Evolutionary conservation across 2,797 vertebrate species (phyloP).

Genomic region (Bucorvus abyssinicus): DNA sequence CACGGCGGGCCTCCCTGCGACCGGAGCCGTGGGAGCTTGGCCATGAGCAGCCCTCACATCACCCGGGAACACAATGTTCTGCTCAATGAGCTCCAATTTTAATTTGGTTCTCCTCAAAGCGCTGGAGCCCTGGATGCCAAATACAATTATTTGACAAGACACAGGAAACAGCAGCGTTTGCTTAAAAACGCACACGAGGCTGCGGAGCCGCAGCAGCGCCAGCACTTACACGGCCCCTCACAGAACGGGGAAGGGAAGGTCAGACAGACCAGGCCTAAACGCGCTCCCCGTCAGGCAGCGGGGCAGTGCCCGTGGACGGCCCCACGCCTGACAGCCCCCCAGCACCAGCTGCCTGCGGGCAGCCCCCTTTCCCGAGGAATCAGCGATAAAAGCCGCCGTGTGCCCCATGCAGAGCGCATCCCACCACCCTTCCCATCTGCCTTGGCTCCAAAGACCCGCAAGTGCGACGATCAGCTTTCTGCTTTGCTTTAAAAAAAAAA

Average conservation of each 20-base stretch:
- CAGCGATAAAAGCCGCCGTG: background rate
- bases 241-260: background rate
- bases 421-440: background rate
- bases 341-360: fast-evolving
- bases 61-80: conserved; percentile 27
- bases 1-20: fast-evolving
- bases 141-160: conserved; percentile 60
- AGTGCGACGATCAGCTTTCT: background rate
- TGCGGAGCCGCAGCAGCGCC: fast-evolving
- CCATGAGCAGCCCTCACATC: background rate
- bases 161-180: conserved; percentile 36
- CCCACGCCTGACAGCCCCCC: background rate
- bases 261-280: background rate
- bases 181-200: background rate
- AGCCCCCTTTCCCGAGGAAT: fast-evolving
- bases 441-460: background rate
- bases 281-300: fast-evolving
- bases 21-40: background rate
- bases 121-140: conserved; percentile 1
- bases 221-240: background rate
- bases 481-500: background rate
- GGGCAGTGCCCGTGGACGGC: background rate
- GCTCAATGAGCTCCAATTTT: conserved; percentile 42
- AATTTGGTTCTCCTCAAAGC: conserved; percentile 24
- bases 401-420: background rate